Evolutionary conservation across 2,888 invertebrate genomes (phyloP), one percentile per base, ranked within the genome.

Genomic region (Lasioglossum figueresi): DNA sequence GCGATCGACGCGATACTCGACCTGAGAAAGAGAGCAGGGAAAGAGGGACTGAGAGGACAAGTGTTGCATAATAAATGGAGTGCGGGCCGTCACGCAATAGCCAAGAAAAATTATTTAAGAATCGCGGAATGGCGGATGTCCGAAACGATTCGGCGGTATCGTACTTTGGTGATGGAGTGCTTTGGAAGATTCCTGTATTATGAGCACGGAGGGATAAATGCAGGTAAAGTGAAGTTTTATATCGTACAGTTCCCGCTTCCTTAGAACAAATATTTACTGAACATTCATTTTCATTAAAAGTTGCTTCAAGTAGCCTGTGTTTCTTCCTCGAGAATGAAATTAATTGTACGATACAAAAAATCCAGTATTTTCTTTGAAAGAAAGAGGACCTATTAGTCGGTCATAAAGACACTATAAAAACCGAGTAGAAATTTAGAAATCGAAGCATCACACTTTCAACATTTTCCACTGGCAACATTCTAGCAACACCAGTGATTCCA

Each of bases 1-100:
- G 52, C 79, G 79, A 84, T 84, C 75, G 63, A 79, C 70, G 59
- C 40, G 83, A 84, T 83, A 79, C 63, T 56, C 73, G 5, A 45
- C 0, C 27, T 0, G 56, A 56, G 59, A 34, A 34, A 40, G 68
- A 68, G 37, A 23, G 68, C 23, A 23, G 1, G 8, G 3, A 40
- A 34, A 37, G 40, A n/a, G 12, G 1, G n/a, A 70, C 63, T 2
- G 23, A n/a, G 68, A 70, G 77, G 10, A 45, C 31, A 5, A 37
- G 23, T 8, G 68, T 83, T 83, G 63, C 56, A 66, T 66, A 83
- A 83, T 73, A 82, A 40, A 66, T 43, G n/a, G 82, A 66, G 76
- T 76, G 56, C n/a, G 19, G 27, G 40, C 16, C 23, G 76, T 63
- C 45, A 72, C 71, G 71, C 52, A 34, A 80, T 27, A 23, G 40